Conservation (phyloP, 1,140 invertebrate species). For the Tenebrio molitor region DNA sequence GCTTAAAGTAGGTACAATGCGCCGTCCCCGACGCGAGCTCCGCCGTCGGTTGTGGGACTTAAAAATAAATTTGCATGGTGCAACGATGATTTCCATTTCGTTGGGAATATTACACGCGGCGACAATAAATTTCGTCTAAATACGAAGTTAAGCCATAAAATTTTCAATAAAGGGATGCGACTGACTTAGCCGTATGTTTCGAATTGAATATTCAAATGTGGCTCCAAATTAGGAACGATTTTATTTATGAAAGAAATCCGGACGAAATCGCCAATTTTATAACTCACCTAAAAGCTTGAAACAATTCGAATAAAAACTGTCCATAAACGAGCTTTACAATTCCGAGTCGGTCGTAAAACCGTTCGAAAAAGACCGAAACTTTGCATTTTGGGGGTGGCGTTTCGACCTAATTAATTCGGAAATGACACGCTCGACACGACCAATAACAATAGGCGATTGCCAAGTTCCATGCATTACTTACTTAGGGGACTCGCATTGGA, state of each 20-base stretch:
- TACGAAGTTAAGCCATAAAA: constrained; percentile 26
- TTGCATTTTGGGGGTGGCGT: constrained; percentile 2
- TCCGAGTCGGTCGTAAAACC: constrained; percentile 16
- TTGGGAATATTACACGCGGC: constrained; percentile 7
- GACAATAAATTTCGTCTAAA: constrained; percentile 23
- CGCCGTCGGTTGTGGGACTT: no score
- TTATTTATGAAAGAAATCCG: constrained; percentile 35
- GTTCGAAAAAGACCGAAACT: constrained; percentile 9
- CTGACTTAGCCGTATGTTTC: constrained; percentile 21
- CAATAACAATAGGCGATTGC: constrained; percentile 7
- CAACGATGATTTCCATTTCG: not conserved
- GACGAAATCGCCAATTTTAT: constrained; percentile 20
- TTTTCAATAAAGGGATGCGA: constrained; percentile 25
- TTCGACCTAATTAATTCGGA: constrained; percentile 32
- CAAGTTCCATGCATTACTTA: not conserved
- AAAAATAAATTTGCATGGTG: not conserved
- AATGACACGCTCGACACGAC: not conserved
- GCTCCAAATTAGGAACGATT: constrained; percentile 13
- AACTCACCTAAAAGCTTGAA: constrained; percentile 19
- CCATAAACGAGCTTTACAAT: constrained; percentile 25
- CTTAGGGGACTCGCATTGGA: not conserved
- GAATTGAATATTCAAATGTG: constrained; percentile 22
- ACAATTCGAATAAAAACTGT: constrained; percentile 17
- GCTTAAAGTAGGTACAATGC: not conserved
- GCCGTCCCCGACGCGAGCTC: no score